Conservation (phyloP, 2,797 vertebrate species). For the Catamblyrhynchus diadema region DNA sequence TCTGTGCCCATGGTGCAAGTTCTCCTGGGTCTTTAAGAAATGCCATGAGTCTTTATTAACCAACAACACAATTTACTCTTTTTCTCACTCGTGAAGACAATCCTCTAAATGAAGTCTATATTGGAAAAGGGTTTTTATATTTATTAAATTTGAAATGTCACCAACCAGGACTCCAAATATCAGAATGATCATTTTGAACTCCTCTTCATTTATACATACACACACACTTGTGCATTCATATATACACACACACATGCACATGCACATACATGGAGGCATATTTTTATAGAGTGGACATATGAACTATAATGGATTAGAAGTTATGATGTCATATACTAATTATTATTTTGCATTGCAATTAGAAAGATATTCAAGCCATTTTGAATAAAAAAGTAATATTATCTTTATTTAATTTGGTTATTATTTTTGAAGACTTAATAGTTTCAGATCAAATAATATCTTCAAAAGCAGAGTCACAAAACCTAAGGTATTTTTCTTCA, state of each 20-base stretch:
- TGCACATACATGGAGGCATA: accelerated
- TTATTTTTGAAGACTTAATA: neutral
- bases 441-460: neutral
- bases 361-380: neutral
- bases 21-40: neutral
- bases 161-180: neutral
- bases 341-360: neutral
- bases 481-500: neutral
- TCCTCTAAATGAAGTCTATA: neutral
- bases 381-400: neutral
- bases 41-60: neutral
- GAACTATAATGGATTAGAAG: neutral
- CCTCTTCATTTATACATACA: neutral
- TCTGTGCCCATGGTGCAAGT: neutral
- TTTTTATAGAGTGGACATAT: neutral
- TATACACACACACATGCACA: accelerated
- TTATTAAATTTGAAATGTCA: neutral
- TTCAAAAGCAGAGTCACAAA: neutral
- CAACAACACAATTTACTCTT: neutral
- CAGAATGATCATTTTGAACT: neutral
- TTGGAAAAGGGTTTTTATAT: neutral
- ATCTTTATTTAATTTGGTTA: neutral
- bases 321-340: accelerated
- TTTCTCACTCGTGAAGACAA: neutral
- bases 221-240: neutral